Evolutionary conservation across 2,113 vertebrate genomes (phyloP), one percentile per base, ranked within the genome.

Genomic region (Bos indicus): DNA sequence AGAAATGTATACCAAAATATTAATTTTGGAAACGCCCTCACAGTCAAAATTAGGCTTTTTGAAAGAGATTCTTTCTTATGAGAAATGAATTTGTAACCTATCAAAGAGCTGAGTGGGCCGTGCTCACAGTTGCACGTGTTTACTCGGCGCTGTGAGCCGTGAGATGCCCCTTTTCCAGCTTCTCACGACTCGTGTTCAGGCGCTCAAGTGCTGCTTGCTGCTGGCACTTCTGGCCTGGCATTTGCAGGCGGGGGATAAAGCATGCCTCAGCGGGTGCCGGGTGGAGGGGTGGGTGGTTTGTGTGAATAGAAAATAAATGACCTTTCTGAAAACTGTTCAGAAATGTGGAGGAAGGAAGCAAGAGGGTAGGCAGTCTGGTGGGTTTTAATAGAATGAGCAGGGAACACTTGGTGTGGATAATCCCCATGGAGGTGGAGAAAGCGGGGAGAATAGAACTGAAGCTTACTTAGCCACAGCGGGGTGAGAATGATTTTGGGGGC

Each of bases 241-340:
- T 98, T 87, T 92, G 36, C 82, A 83, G 91, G 51, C 1, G 92
- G 88, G 91, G 94, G 97, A 97, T 95, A 93, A 93, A 85, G 89
- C 54, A 56, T 97, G 92, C 84, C n/a, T 96, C 91, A 88, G 74
- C 33, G 54, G 15, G 57, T 4, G 80, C 59, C 2, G 87, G 94
- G 62, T 10, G 95, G 95, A 80, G 62, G n/a, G 90, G 97, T 87
- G 84, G 95, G 96, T 36, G 94, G 95, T 88, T 91, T 89, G 86
- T 96, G 96, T 96, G 97, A 97, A 33, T 67, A 74, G 96, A 92
- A 92, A 90, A 96, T 92, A 88, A 21, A 3, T 85, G 97, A 97
- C 96, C 97, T 98, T 98, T 98, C 97, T 3, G 0, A 92, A 97
- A 97, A 95, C 91, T 85, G 77, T 81, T 98, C 90, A 74, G 97